Evolutionary conservation across 2,113 vertebrate genomes (phyloP), one percentile per base, ranked within the genome.

Genomic region (Lepus timidus): DNA sequence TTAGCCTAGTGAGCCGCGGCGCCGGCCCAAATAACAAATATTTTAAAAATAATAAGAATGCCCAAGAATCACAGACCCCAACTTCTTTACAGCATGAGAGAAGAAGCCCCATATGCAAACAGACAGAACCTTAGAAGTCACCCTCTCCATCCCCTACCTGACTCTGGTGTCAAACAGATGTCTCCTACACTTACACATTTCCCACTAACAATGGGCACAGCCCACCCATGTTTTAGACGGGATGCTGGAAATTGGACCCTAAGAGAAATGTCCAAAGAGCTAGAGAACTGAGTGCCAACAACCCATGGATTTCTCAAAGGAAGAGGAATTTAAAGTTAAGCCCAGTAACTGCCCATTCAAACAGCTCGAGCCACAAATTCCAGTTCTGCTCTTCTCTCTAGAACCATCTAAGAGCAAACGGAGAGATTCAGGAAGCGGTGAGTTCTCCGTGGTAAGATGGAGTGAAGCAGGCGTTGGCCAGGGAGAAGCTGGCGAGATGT

Each of bases 301-400:
- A 9, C 25, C 58, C 14, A 23, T 0, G 3, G 58, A 64, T 27
- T 64, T 76, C 58, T 22, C 65, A 76, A 61, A n/a, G 51, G 87
- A 85, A 88, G 58, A 61, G 52, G 31, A 89, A 76, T 62, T 65
- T 85, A 92, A 52, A 19, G 17, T 25, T 5, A 12, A 22, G 58
- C 14, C 52, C 70, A n/a, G 20, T 36, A 36, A 33, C 49, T 82
- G 55, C 31, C 95, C 9, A 61, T 74, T 61, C 84, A 70, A 29
- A 70, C 31, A 75, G 70, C 80, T 58, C 61, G 68, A 1, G 31
- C 23, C 80, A 67, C 86, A 71, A 36, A 83, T n/a, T 33, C 83
- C 61, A 88, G 65, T 80, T 95, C 95, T 93, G 92, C 70, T 85
- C 49, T 55, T 73, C 61, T 71, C 67, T 78, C 91, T 91, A 88